Conservation (phyloP, 2,888 invertebrate genomes). For the Torymus auratus region DNA sequence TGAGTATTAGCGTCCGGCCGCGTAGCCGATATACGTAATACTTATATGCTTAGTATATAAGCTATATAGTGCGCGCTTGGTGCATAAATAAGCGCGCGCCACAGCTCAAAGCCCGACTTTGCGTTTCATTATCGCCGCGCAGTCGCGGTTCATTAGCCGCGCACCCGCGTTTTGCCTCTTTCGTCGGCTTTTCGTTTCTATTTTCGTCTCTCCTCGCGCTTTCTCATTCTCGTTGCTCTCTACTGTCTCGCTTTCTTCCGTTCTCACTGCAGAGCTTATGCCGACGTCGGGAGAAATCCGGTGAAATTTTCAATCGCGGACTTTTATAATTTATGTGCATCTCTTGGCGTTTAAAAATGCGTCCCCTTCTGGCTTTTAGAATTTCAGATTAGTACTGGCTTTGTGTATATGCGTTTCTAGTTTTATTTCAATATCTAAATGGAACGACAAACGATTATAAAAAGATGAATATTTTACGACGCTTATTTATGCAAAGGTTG, state of each 20-base stretch:
- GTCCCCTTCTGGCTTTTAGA: no score
- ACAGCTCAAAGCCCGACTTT: conserved; percentile 8
- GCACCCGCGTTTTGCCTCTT: background rate
- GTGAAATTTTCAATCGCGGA: no score
- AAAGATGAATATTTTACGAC: no score
- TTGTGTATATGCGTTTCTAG: no score
- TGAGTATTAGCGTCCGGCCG: background rate
- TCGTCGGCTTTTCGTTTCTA: conserved; percentile 5
- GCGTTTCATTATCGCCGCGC: conserved; percentile 42
- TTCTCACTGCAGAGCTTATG: background rate
- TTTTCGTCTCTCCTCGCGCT: conserved; percentile 16
- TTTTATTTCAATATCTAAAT: no score
- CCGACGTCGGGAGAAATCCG: background rate
- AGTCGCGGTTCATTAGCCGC: conserved; percentile 49
- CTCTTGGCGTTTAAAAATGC: no score
- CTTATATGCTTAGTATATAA: no score
- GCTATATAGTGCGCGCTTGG: background rate
- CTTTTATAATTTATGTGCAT: no score
- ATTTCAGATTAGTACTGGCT: no score
- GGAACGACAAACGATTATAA: no score
- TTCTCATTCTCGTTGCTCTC: background rate
- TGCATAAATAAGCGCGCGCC: conserved; percentile 19
- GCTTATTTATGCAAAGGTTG: no score
- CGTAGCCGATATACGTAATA: no score
- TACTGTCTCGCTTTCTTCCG: background rate